Base-by-base conservation (phyloP, 1,140 invertebrate genomes). In the Sitodiplosis mosellana region DNA sequence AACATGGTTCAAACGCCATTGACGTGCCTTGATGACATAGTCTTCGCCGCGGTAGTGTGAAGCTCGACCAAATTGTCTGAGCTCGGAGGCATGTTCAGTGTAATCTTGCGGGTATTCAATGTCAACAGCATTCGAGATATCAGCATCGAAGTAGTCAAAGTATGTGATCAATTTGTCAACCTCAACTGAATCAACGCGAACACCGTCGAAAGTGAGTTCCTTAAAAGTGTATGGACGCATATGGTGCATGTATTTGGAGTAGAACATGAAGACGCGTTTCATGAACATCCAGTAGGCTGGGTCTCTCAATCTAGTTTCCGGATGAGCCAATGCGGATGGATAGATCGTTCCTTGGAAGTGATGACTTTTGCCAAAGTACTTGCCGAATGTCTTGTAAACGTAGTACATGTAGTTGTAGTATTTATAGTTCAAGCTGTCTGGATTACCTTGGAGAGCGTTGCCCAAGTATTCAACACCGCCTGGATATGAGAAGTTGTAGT, bases 201-300 rank as follows among this genome's bases (percentile, higher is more conserved):
- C 77, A 19, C 73, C 72, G n/a, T 74, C 70, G 37, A 76, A 65
- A n/a, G 64, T 55, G 2, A 82, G 61, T 54, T 81, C 74, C 50
- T 72, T 65, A 20, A 63, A 55, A 11, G 59, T 64, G 55, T 72
- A 73, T 14, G 56, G 48, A 20, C 72, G 69, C 21, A 74, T 67
- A 36, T 67, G 62, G 5, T 61, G 53, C 44, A 74, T 69, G 50
- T 76, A 55, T 27, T 27, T 27, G 27, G 3, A 52, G 53, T 72
- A 69, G 51, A 72, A 70, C 38, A 61, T 56, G 14, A 75, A 51
- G 52, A 76, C 72, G 47, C 66, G 70, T 52, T 70, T 71, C 59
- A 71, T 72, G 5, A 77, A 59, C 47, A 71, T 66, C 55, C 70
- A 78, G 66, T 76, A 75, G 5, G 66, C 63, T 3, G 76, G 75